Conservation (phyloP, 2,888 invertebrate species). For the Acrocyrtus sp. region DNA sequence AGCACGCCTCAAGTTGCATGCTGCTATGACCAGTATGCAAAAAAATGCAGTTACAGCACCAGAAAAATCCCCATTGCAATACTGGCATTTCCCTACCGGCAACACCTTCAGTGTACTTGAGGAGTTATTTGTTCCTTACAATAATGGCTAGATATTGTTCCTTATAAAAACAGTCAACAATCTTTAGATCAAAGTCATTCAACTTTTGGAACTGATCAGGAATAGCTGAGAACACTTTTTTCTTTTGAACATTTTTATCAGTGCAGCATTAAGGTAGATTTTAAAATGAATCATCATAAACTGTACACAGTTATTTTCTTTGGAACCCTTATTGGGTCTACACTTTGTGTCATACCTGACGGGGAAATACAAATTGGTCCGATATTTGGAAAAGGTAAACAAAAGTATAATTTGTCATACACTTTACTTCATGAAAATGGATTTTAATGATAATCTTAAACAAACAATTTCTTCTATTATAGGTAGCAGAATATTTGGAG, state of each 20-base stretch:
- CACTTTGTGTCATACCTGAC: conserved; percentile 47
- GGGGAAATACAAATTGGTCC: conserved; percentile 53
- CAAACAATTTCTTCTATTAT: too few species aligned
- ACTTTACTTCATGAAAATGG: background rate
- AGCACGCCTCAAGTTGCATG: too few species aligned
- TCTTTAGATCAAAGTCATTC: conserved; percentile 9
- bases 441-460: too few species aligned
- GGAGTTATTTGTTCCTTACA: background rate
- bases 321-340: conserved; percentile 32
- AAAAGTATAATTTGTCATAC: background rate
- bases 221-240: background rate
- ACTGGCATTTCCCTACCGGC: too few species aligned
- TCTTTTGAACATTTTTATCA: background rate
- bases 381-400: conserved; percentile 41
- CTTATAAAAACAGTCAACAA: background rate
- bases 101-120: background rate
- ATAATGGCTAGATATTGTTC: background rate
- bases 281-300: conserved; percentile 31
- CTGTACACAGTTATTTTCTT: conserved; percentile 13
- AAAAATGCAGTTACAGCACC: too few species aligned
- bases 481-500: conserved; percentile 43
- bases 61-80: too few species aligned
- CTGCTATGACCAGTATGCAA: too few species aligned
- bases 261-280: background rate
- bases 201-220: background rate